phyloP scores from a whole-genome alignment of 2,888 invertebrate genomes.

The Lomographa bimaculata region DNA sequence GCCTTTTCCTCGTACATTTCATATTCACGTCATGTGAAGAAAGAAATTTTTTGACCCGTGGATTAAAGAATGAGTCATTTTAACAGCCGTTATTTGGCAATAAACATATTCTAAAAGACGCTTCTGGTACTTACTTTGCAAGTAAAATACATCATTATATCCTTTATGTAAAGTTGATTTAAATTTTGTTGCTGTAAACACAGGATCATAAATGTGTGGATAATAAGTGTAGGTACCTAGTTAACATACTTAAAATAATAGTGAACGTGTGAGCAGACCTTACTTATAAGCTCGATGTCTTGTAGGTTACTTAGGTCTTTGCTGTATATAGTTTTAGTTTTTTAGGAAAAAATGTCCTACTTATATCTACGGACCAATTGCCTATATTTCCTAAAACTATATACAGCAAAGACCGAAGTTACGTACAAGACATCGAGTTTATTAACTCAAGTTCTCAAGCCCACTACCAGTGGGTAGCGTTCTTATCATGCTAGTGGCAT shows the following conservation, averaged over 20 bases:
- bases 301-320: no score
- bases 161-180: slow-evolving; percentile 28
- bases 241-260: slow-evolving; percentile 10
- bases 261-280: no score
- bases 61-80: slow-evolving; percentile 70
- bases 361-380: no score
- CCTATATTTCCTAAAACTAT: no score
- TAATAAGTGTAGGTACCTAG: slow-evolving; percentile 9
- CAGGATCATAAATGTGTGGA: slow-evolving; percentile 12
- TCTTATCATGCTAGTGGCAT: no score
- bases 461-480: no score
- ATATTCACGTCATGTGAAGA: slow-evolving; percentile 60
- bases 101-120: slow-evolving; percentile 60
- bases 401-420: no score
- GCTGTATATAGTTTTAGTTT: no score
- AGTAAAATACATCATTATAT: slow-evolving; percentile 44
- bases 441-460: no score
- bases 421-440: no score
- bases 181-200: slow-evolving; percentile 13
- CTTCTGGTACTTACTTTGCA: slow-evolving; percentile 46
- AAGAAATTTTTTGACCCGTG: slow-evolving; percentile 66
- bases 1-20: slow-evolving; percentile 58
- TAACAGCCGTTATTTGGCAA: slow-evolving; percentile 65
- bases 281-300: no score
- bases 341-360: no score